Evolutionary conservation across 2,797 vertebrate species (phyloP).

Genomic region (Pangasius djambal): DNA sequence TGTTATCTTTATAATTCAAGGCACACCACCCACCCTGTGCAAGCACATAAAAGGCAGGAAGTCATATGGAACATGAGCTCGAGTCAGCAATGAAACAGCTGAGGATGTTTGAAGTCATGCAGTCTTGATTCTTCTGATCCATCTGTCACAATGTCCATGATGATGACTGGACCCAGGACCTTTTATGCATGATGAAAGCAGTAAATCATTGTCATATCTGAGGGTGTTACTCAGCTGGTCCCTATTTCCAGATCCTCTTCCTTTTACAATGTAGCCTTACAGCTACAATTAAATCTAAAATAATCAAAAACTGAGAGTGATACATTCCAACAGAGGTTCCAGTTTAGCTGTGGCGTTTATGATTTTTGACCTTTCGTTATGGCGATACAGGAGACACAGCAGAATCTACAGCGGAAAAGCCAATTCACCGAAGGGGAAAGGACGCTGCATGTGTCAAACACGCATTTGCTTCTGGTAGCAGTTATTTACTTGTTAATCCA

Average conservation of each 20-base stretch:
- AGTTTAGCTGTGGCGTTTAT: not conserved
- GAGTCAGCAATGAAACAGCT: not conserved
- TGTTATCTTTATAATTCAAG: slow-evolving; percentile 16
- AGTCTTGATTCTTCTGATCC: slow-evolving; percentile 16
- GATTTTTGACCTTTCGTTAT: not conserved
- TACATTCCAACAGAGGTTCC: not conserved
- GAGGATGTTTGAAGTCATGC: slow-evolving; percentile 14
- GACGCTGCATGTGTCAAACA: too few relatives aligned
- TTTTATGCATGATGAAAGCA: not conserved
- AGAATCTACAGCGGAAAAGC: not conserved
- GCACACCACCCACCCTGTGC: slow-evolving; percentile 8
- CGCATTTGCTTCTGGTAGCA: not conserved
- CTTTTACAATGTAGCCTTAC: not conserved
- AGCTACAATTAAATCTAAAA: not conserved
- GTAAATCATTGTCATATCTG: not conserved
- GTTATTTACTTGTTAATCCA: not conserved
- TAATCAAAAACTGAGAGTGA: not conserved
- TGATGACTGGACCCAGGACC: not conserved
- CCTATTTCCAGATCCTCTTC: not conserved
- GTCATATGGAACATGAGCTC: slow-evolving; percentile 27
- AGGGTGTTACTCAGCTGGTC: not conserved
- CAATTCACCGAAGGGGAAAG: not conserved
- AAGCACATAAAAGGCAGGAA: slow-evolving; percentile 38
- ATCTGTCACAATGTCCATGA: not conserved
- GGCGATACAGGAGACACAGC: not conserved